Percentiles rank a stretch among this genome's conserved stretches.
Evolutionary conservation across 2,113 vertebrate species (phyloP).

Genomic region (Tetrao urogallus): DNA sequence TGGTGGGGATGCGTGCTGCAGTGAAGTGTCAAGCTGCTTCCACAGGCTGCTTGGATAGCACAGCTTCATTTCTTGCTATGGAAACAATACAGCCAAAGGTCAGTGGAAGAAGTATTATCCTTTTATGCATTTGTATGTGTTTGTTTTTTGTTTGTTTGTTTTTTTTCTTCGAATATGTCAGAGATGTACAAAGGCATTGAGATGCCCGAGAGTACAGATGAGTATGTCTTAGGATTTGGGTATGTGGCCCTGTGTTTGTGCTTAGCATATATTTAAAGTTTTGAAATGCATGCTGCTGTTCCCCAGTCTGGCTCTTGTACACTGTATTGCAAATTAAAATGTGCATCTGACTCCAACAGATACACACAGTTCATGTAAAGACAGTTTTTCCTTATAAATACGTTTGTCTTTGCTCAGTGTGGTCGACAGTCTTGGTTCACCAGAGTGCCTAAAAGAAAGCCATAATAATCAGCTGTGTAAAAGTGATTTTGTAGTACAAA

Average conservation of each 20-base stretch:
- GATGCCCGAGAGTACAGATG: background rate
- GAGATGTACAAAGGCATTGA: rapidly evolving
- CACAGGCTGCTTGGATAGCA: background rate
- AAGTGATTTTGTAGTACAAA: slow-evolving; percentile 6
- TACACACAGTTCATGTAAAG: rapidly evolving
- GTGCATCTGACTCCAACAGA: rapidly evolving
- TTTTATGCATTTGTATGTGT: rapidly evolving
- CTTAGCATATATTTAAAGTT: rapidly evolving
- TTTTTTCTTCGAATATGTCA: background rate
- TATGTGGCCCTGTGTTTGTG: rapidly evolving
- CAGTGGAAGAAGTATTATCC: background rate
- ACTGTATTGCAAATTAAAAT: rapidly evolving
- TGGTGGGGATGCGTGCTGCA: background rate
- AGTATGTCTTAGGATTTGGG: rapidly evolving
- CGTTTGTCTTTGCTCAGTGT: background rate
- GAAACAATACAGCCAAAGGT: background rate
- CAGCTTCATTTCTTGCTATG: rapidly evolving
- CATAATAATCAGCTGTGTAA: background rate
- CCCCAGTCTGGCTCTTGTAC: background rate
- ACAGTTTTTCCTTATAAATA: background rate
- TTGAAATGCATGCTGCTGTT: rapidly evolving
- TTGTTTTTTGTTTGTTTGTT: too few species aligned
- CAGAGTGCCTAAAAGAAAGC: background rate
- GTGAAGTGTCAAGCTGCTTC: rapidly evolving
- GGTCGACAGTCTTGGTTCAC: background rate